Evolutionary conservation across 1,140 invertebrate genomes (phyloP), one percentile per base, ranked within the genome.

Genomic region (Plectrocnemia conspersa): DNA sequence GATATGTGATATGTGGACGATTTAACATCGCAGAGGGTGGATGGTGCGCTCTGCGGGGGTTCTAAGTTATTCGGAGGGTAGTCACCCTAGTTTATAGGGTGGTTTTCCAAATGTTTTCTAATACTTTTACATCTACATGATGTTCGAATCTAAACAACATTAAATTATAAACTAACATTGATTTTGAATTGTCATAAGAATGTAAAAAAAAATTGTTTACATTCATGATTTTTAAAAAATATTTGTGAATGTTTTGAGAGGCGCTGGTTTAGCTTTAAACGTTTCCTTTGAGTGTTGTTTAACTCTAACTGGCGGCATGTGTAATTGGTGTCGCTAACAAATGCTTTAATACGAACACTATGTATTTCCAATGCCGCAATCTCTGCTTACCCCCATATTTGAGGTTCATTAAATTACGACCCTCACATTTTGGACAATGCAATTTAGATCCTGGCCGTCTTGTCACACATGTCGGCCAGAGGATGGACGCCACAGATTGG

Each of bases 261-360:
- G 21, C 41, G 1, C 13, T 13, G 27, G 27, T 29, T 29, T 7
- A n/a, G 35, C 24, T 13, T 41, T 13, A 16, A 41, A 15, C 21
- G 35, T 22, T 52, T 38, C 36, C 33, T 52, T 23, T 52, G 32
- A 38, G 4, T 38, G 35, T 16, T 38, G 18, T 38, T 38, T 38
- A 38, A 38, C 7, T 38, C n/a, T 15, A 22, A 29, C 18, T 46
- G 38, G 23, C 27, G 45, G 40, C 55, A 57, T 57, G 55, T 57
- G 55, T 57, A 45, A 52, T 57, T 57, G 55, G 47, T 57, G 55
- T 57, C 27, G 32, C 25, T 16, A 52, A 52, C 55, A 57, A 57
- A 57, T 57, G 55, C 41, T 41, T 22, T 55, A 45, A 54, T 54
- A 27, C 40, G 40, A 16, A 48, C 48, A 50, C 48, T 50, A 50